These are phyloP conservation scores for Homarus americanus DNA, from an alignment of 1,140 invertebrate species.

Conservation along the genomic window DNA sequence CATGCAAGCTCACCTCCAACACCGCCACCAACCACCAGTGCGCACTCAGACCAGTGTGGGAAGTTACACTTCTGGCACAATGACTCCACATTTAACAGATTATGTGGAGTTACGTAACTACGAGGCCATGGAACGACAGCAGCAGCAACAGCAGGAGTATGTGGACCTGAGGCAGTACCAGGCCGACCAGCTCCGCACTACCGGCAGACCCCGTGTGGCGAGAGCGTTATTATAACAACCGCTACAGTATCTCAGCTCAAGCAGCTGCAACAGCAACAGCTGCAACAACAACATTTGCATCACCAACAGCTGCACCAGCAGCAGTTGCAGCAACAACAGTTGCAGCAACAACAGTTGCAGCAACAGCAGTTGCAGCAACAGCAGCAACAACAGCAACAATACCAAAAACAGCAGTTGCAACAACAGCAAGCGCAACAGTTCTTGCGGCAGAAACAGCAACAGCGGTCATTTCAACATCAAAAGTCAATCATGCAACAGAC, in stretches of 20 bases:
- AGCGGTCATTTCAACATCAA: constrained; percentile 45
- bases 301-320: constrained; percentile 64
- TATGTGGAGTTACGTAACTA: constrained; percentile 76
- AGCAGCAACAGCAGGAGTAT: constrained; percentile 67
- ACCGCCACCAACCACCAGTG: constrained; percentile 49
- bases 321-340: constrained; percentile 51
- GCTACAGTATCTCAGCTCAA: constrained; percentile 53
- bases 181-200: constrained; percentile 57
- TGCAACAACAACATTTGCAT: constrained; percentile 40
- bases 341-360: constrained; percentile 36
- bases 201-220: constrained; percentile 54
- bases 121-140: constrained; percentile 72
- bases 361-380: constrained; percentile 34
- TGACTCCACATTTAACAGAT: constrained; percentile 66
- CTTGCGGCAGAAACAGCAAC: constrained; percentile 37
- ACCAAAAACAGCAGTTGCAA: constrained; percentile 32
- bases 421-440: constrained; percentile 40
- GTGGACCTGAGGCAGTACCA: constrained; percentile 77
- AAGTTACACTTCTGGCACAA: constrained; percentile 33
- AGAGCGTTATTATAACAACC: constrained; percentile 47
- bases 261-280: constrained; percentile 60
- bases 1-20: constrained; percentile 50
- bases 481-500: constrained; percentile 49
- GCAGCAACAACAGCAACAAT: constrained; percentile 33
- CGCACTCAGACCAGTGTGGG: constrained; percentile 57